Evolutionary conservation across 2,113 vertebrate genomes (phyloP), one percentile per base, ranked within the genome.

Genomic region (Hydrolagus affinis): DNA sequence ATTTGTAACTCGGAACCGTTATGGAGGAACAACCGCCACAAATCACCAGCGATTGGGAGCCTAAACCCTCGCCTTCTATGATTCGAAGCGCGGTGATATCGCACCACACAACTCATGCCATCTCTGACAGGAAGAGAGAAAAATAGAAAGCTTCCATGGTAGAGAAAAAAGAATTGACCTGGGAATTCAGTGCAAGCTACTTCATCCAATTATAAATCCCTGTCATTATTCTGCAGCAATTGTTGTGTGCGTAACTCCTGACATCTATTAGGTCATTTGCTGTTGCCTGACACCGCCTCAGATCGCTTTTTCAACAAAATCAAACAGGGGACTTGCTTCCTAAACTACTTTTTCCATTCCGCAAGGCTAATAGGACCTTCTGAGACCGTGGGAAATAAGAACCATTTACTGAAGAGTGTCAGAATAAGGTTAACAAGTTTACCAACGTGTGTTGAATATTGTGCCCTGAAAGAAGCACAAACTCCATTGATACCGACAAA

Each of bases 301-400:
- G 25, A 32, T 83, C 30, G 66, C 60, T 66, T 64, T 68, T 83
- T 60, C 62, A 21, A 23, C 62, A 83, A 64, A 64, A 28, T 66
- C 32, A 60, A 83, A 83, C 62, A 0, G 11, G 78, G 62, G 62
- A 83, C 15, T 30, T 66, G 62, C 78, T 66, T 68, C 6, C 62
- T 21, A 30, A 30, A 83, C 9, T 62, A 83, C 78, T 4, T 83
- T 83, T 83, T 83, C 44, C 78, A 83, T 21, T 62, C 32, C 32
- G 32, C 78, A 21, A 68, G 60, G 60, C 78, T 68, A 83, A 83
- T 62, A 83, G 66, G 77, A 32, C 60, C 78, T 66, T 83, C 32
- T 66, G 78, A 83, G 78, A 68, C 60, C 32, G 62, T 62, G 66
- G 4, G 78, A 83, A 68, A 25, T 83, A 32, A 68, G 9, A 83